Evolutionary conservation across 2,113 vertebrate species (phyloP), one percentile per base, ranked within the genome.

Genomic region (Calonectris borealis): DNA sequence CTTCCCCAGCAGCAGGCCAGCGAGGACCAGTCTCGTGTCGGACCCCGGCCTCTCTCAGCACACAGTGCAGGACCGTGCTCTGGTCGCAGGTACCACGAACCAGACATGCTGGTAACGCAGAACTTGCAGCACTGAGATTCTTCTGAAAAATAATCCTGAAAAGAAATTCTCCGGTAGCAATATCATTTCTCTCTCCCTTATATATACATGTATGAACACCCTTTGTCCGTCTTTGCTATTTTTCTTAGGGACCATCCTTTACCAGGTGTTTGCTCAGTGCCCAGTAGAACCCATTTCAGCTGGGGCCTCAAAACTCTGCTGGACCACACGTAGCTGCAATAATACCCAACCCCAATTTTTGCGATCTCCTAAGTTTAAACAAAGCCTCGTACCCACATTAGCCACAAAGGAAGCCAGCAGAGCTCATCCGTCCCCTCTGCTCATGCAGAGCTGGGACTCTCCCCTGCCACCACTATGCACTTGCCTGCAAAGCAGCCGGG

Each of bases 81-180:
- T 3, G 4, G 2, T 42, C 75, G 58, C 2, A 2, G 48, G 26
- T 27, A 14, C 48, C 80, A 42, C 0, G 0, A 4, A 21, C 49
- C 66, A 58, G 48, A 10, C 21, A 10, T 6, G 1, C 32, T n/a
- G 16, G 19, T 11, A 18, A 65, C 0, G 7, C 46, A 79, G 26
- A 55, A 15, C 77, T 5, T 42, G 46, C 26, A 68, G 61, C 58
- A 15, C 42, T 14, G 52, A 54, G 32, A 46, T 29, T 60, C 38
- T 40, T 16, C 79, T 42, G 4, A 21, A 81, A 77, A 81, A 46
- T 7, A 55, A n/a, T 11, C 69, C 58, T 31, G 25, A n/a, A 34
- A 49, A 77, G 10, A 55, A 55, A 64, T 27, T 16, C 8, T 29
- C 58, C 27, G 25, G 12, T 3, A 27, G 42, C 31, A 64, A 5